phyloP scores from a whole-genome alignment of 2,113 vertebrate genomes.

The Oncorhynchus kisutch region DNA sequence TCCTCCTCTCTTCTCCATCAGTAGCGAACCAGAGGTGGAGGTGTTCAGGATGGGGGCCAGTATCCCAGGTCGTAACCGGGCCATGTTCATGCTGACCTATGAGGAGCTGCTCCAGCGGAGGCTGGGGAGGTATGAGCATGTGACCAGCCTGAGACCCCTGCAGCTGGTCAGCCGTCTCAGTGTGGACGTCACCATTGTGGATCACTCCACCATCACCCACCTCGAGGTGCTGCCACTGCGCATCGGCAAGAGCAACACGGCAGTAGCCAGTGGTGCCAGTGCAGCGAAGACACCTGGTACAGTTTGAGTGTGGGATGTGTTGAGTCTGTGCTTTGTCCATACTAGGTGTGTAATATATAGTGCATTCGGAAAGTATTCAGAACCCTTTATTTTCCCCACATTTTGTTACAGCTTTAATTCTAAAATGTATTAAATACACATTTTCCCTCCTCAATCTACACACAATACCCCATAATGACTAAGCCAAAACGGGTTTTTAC shows the following conservation, averaged over 20 bases:
- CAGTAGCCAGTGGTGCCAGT: conserved; percentile 25
- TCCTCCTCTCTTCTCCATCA: background rate
- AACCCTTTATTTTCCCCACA: no score
- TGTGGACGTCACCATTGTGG: conserved; percentile 84
- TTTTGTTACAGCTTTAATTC: no score
- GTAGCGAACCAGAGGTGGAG: conserved; percentile 76
- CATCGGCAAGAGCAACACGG: conserved; percentile 66
- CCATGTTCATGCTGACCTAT: conserved; percentile 83
- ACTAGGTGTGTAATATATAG: background rate
- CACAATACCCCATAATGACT: no score
- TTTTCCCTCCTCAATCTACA: no score
- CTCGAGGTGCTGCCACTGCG: conserved; percentile 85
- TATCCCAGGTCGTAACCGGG: conserved; percentile 86
- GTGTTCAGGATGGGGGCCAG: conserved; percentile 77
- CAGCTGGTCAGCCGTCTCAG: conserved; percentile 86
- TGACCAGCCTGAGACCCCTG: conserved; percentile 84
- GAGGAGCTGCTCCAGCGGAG: conserved; percentile 89
- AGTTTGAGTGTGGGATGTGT: background rate
- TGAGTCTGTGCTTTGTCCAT: background rate
- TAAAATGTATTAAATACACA: no score
- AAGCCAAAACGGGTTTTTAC: no score
- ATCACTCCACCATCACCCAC: conserved; percentile 75
- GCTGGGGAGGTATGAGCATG: conserved; percentile 85
- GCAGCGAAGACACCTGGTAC: conserved; percentile 35
- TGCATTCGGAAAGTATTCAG: no score